These are phyloP conservation scores for Drosophila emarginata DNA, from an alignment of 2,888 invertebrate genomes.

Conservation along the genomic window DNA sequence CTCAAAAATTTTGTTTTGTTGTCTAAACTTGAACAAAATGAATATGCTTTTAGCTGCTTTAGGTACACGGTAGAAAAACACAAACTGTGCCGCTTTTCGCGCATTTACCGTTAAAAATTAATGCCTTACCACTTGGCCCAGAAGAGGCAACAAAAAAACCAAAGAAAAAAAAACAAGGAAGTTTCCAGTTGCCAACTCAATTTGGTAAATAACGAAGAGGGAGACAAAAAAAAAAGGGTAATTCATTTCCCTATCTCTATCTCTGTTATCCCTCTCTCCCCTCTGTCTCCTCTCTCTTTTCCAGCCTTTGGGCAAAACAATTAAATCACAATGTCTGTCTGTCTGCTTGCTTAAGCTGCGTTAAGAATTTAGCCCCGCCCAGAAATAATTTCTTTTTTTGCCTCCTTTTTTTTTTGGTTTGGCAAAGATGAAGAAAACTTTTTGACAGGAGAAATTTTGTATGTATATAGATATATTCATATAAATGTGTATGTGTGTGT, in stretches of 20 bases:
- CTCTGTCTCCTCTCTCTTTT: constrained; percentile 16
- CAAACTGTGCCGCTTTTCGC: constrained; percentile 68
- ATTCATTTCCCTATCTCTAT: constrained; percentile 9
- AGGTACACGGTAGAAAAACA: constrained; percentile 55
- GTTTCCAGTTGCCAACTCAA: constrained; percentile 59
- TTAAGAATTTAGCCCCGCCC: constrained; percentile 46
- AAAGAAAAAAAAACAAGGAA: constrained; percentile 10
- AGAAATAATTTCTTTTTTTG: constrained; percentile 23
- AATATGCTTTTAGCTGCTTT: neutral
- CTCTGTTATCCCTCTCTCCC: neutral
- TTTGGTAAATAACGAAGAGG: constrained; percentile 66
- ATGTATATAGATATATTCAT: neutral
- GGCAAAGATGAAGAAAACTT: constrained; percentile 18
- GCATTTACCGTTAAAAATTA: constrained; percentile 79
- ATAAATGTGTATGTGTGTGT: constrained; percentile 17
- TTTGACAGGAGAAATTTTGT: constrained; percentile 1
- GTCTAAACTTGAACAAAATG: neutral
- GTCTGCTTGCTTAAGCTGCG: constrained; percentile 49
- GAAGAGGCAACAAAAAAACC: constrained; percentile 41
- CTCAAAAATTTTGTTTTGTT: too few relatives aligned
- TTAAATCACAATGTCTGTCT: constrained; percentile 72
- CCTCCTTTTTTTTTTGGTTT: constrained; percentile 27
- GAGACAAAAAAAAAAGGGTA: constrained; percentile 27
- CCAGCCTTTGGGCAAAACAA: constrained; percentile 66
- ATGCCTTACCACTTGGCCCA: constrained; percentile 68